phyloP scores from a whole-genome alignment of 2,888 invertebrate species.

The Colostygia pectinataria region DNA sequence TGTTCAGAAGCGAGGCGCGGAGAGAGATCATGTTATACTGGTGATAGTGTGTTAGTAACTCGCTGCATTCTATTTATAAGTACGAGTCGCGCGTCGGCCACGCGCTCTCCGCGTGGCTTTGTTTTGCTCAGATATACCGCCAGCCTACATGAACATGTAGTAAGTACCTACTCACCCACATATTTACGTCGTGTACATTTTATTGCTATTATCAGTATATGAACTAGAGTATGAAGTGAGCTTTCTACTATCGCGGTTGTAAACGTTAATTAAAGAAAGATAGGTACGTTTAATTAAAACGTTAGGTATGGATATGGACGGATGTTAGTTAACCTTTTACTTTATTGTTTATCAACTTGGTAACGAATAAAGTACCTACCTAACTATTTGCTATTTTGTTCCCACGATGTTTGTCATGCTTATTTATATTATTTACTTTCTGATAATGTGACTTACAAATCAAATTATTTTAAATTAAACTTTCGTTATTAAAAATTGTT shows the following conservation, averaged over 20 bases:
- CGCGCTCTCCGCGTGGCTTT: constrained; percentile 72
- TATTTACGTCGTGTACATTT: constrained; percentile 66
- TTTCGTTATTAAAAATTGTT: too few relatives aligned
- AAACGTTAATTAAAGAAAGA: constrained; percentile 54
- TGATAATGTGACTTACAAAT: too few relatives aligned
- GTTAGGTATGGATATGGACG: constrained; percentile 12
- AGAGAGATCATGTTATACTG: constrained; percentile 17
- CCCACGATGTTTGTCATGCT: not conserved
- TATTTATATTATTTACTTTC: not conserved
- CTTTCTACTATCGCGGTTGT: constrained; percentile 49
- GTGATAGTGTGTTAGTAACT: constrained; percentile 16
- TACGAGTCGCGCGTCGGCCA: constrained; percentile 56
- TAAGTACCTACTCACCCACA: constrained; percentile 39
- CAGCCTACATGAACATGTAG: constrained; percentile 32
- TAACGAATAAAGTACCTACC: not conserved
- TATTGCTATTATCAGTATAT: constrained; percentile 56
- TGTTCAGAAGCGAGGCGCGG: constrained; percentile 3
- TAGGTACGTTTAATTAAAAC: constrained; percentile 43
- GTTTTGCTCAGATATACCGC: constrained; percentile 70
- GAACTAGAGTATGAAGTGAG: constrained; percentile 36
- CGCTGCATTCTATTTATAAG: constrained; percentile 66
- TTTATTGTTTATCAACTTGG: not conserved
- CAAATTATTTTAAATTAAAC: too few relatives aligned
- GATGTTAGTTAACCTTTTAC: constrained; percentile 32
- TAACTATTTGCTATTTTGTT: not conserved